Percentiles rank a stretch among this genome's conserved stretches.
These are phyloP conservation scores for Caenorhabditis imperialis DNA, from an alignment of 2,888 invertebrate species.

Conservation along the genomic window DNA sequence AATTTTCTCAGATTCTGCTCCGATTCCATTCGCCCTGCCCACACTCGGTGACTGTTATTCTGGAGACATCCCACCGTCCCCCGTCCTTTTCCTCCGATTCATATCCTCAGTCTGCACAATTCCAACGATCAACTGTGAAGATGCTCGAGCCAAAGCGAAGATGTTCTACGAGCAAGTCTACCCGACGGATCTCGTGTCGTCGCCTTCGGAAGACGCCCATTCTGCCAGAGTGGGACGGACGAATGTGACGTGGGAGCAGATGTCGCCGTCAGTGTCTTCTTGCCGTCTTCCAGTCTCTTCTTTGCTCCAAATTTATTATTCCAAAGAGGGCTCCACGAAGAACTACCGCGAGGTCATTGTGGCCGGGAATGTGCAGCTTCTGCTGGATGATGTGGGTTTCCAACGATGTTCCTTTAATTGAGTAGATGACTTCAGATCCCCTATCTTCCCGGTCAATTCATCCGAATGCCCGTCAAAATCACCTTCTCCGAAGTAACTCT, in stretches of 20 bases:
- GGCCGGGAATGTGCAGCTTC: constrained; percentile 31
- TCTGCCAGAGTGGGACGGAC: constrained; percentile 16
- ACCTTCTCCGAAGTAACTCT: constrained; percentile 31
- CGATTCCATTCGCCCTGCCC: constrained; percentile 40
- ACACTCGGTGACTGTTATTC: constrained; percentile 32
- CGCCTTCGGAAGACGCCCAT: constrained; percentile 27
- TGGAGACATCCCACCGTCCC: constrained; percentile 7
- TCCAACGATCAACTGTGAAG: constrained; percentile 21
- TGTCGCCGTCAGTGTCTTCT: constrained; percentile 7
- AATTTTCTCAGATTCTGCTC: constrained; percentile 16
- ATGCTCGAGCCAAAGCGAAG: constrained; percentile 35
- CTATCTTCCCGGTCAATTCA: constrained; percentile 17
- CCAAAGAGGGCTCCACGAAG: constrained; percentile 45
- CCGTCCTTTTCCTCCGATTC: constrained; percentile 18
- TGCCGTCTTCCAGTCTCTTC: constrained; percentile 43
- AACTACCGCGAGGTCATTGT: constrained; percentile 33
- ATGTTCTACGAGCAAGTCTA: constrained; percentile 39
- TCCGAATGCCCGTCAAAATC: constrained; percentile 31
- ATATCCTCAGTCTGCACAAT: constrained; percentile 23
- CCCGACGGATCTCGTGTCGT: constrained; percentile 34
- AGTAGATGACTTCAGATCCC: constrained; percentile 17
- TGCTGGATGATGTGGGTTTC: constrained; percentile 28
- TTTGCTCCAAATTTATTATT: constrained; percentile 32
- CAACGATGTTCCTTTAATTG: background rate
- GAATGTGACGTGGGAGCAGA: constrained; percentile 51